These are phyloP conservation scores for Nymphalis io DNA, from an alignment of 1,140 invertebrate species.

Conservation along the genomic window DNA sequence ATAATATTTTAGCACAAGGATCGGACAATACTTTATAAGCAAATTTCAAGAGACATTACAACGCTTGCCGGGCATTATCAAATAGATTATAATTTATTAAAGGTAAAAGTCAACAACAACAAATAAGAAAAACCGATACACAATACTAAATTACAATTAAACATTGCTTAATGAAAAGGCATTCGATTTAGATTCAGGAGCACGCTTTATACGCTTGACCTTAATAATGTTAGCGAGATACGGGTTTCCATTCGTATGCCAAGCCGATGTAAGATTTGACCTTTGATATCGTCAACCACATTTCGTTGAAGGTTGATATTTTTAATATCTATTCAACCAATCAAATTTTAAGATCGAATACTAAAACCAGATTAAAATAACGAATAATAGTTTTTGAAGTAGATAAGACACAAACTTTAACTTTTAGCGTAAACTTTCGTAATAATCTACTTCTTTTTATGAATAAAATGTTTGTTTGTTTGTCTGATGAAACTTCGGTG, in stretches of 20 bases:
- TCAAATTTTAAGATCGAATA: neutral
- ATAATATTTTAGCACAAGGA: no score
- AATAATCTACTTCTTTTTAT: no score
- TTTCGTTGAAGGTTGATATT: conserved; percentile 23
- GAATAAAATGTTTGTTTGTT: no score
- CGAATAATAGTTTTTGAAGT: no score
- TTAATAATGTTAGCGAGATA: conserved; percentile 34
- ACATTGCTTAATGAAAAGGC: conserved; percentile 21
- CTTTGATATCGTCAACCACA: conserved; percentile 23
- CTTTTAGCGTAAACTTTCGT: no score
- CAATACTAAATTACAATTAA: conserved; percentile 33
- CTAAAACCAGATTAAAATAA: no score
- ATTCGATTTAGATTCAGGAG: conserved; percentile 28
- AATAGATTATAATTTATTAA: neutral
- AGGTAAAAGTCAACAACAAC: neutral
- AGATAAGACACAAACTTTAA: no score
- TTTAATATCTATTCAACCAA: neutral
- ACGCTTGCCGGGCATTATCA: no score
- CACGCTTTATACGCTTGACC: conserved; percentile 11
- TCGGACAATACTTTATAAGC: no score
- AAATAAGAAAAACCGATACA: conserved; percentile 1
- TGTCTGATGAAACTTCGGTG: no score
- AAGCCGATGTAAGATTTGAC: conserved; percentile 35
- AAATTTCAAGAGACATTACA: no score
- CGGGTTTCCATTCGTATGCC: conserved; percentile 37